phyloP scores from a whole-genome alignment of 2,113 vertebrate species.

The Anhinga rufa region DNA sequence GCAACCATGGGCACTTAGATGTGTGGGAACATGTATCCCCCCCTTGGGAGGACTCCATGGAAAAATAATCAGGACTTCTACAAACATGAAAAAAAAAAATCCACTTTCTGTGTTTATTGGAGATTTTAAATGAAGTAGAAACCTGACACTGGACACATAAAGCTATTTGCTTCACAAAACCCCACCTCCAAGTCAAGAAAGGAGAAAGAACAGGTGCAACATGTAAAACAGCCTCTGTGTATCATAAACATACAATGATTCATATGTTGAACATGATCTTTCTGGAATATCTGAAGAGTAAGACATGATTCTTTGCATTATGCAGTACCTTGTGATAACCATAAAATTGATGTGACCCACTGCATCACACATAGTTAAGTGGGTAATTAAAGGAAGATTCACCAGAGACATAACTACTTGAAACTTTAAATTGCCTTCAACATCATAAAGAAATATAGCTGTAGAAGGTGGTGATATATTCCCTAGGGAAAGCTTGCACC shows the following conservation, averaged over 20 bases:
- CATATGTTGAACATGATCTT: not conserved
- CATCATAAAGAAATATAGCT: not conserved
- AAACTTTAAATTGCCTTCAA: not conserved
- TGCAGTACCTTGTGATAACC: not conserved
- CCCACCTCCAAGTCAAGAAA: not conserved
- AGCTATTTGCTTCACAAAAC: not conserved
- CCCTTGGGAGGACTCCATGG: not conserved
- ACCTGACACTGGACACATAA: not conserved
- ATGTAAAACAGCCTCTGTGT: not conserved
- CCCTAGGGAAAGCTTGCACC: not conserved
- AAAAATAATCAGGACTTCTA: not conserved
- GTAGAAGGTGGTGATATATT: not conserved
- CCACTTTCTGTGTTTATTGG: not conserved
- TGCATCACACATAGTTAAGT: not conserved
- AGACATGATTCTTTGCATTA: not conserved
- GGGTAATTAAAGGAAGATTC: not conserved
- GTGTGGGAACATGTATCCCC: not conserved
- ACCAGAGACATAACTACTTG: not conserved
- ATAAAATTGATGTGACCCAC: not conserved
- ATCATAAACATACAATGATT: rapidly evolving
- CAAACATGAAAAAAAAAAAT: not conserved
- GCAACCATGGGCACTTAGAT: not conserved
- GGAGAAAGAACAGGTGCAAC: not conserved
- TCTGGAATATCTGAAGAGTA: not conserved
- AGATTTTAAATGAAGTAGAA: not conserved